A percentile compares a stretch with the other conserved stretches of the same genome.
Evolutionary conservation across 2,113 vertebrate genomes (phyloP).

Genomic region (Balaenoptera acutorostrata): DNA sequence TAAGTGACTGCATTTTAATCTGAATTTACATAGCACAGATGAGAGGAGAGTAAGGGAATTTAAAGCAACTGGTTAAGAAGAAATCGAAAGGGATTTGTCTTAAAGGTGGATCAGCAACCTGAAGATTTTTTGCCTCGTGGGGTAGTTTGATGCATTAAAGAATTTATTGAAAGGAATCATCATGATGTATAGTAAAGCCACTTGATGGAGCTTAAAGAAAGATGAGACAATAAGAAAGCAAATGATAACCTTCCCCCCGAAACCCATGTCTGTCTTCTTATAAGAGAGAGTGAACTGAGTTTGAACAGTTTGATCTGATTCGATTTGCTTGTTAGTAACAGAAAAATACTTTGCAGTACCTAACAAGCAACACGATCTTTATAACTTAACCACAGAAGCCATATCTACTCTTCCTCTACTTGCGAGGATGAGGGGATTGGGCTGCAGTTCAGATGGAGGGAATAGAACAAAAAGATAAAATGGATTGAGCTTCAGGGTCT

Average conservation of each 20-base stretch:
- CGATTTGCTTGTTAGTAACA: not conserved
- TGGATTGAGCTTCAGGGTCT: not conserved
- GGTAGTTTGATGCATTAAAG: not conserved
- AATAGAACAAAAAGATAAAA: not conserved
- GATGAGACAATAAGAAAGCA: not conserved
- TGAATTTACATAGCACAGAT: not conserved
- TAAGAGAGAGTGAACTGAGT: not conserved
- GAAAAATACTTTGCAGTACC: not conserved
- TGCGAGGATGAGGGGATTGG: not conserved
- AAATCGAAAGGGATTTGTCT: not conserved
- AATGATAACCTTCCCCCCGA: not conserved
- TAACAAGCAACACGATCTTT: not conserved
- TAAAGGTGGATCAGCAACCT: not conserved
- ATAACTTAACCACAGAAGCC: not conserved
- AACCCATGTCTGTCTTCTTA: not conserved
- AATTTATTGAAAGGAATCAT: not conserved
- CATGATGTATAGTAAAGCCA: not conserved
- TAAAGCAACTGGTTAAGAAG: not conserved
- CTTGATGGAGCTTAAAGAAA: not conserved
- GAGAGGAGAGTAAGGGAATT: not conserved
- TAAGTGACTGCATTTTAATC: not conserved
- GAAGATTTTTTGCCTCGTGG: not conserved
- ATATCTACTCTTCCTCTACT: not conserved
- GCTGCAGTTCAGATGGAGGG: not conserved
- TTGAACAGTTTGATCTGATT: slow-evolving; percentile 10